These are phyloP conservation scores for Anisognathus igniventris DNA, from an alignment of 2,797 vertebrate genomes.

Conservation along the genomic window DNA sequence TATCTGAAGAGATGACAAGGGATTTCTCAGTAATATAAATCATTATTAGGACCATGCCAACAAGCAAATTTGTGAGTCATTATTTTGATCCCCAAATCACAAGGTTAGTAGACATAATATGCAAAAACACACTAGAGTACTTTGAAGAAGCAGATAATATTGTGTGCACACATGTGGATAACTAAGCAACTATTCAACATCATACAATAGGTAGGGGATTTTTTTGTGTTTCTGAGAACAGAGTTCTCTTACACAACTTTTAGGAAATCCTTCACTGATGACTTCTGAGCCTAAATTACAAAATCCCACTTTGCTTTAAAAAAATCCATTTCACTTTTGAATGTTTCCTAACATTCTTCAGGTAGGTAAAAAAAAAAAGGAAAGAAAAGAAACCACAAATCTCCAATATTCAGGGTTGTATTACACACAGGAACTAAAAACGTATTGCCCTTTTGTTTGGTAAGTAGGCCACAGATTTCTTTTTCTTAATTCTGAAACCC, in stretches of 20 bases:
- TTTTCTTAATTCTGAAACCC: neutral
- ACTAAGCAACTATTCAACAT: neutral
- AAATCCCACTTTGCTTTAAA: neutral
- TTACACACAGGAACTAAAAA: neutral
- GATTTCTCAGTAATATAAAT: neutral
- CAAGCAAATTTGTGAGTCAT: neutral
- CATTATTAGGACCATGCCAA: neutral
- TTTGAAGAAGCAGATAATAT: neutral
- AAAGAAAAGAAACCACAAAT: neutral
- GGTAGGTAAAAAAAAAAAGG: neutral
- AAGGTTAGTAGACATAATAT: neutral
- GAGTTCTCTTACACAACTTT: neutral
- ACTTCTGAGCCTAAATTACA: neutral
- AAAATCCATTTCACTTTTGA: neutral
- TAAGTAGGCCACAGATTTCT: neutral
- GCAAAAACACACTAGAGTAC: neutral
- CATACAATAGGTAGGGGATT: rapidly evolving
- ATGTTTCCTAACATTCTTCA: neutral
- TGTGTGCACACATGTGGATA: neutral
- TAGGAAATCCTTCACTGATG: neutral
- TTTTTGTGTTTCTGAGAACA: neutral
- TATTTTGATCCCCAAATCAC: neutral
- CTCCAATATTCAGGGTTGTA: neutral
- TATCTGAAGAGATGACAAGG: neutral
- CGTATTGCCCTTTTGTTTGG: neutral